Evolutionary conservation across 2,888 invertebrate species (phyloP).

Genomic region (Griposia aprilina): DNA sequence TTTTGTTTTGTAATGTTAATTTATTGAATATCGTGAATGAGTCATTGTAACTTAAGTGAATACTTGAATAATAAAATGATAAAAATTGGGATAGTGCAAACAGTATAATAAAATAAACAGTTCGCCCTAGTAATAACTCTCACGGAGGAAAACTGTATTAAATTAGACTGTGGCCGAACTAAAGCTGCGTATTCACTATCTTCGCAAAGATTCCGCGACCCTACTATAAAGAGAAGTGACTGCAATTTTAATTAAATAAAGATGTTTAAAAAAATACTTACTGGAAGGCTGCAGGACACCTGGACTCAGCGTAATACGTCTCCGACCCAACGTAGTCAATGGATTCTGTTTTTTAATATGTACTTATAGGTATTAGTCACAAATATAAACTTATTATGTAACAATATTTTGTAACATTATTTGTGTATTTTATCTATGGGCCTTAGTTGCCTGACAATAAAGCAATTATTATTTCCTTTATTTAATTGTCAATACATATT

Average conservation of each 20-base stretch:
- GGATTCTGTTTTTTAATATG: too few relatives aligned
- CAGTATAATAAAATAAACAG: constrained; percentile 16
- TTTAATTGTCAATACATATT: too few relatives aligned
- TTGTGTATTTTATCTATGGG: too few relatives aligned
- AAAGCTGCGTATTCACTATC: constrained; percentile 8
- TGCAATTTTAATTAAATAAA: background rate
- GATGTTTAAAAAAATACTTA: background rate
- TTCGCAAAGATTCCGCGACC: background rate
- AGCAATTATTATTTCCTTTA: too few relatives aligned
- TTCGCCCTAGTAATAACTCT: constrained; percentile 10
- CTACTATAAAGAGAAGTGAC: too few relatives aligned
- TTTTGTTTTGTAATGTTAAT: background rate
- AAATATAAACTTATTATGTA: too few relatives aligned
- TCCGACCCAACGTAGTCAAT: too few relatives aligned
- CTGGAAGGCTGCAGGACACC: too few relatives aligned
- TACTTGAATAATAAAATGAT: background rate
- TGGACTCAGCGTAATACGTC: too few relatives aligned
- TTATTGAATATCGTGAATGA: background rate
- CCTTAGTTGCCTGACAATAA: too few relatives aligned
- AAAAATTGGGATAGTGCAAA: background rate
- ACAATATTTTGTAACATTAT: too few relatives aligned
- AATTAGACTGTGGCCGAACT: constrained; percentile 1
- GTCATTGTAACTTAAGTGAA: background rate
- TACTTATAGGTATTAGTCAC: too few relatives aligned
- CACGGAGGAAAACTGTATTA: constrained; percentile 1